Evolutionary conservation across 2,888 invertebrate species (phyloP), one percentile per base, ranked within the genome.

Genomic region (Athalia rosae): DNA sequence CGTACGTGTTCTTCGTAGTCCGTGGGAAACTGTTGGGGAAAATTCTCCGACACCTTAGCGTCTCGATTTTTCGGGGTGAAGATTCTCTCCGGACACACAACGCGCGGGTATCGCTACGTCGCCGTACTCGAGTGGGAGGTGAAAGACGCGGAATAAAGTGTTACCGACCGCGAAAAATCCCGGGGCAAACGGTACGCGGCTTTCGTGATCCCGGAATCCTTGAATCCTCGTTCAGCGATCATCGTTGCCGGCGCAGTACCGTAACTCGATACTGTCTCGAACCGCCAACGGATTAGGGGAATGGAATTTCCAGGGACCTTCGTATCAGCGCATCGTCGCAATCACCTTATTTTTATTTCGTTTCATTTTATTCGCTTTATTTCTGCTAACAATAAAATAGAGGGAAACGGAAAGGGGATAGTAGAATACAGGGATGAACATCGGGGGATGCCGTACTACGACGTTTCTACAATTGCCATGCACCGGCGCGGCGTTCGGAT

Each of bases 381-480:
- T 3, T 53, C 7, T 28, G 4, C 67, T 48, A 76, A 77, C 47
- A 61, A 61, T 59, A 41, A 61, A 53, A 69, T 69, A 69, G 78
- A 76, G 53, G 45, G 77, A 80, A 77, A 79, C 62, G 78, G 77
- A 80, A 77, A 79, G 62, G 78, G 77, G 80, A 81, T 81, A 81
- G 77, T 76, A 78, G 79, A 81, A 77, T 73, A 78, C 67, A 13
- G 67, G 79, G 80, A 28, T 28, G 28, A 28, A 28, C 28, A 28
- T 28, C 28, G 28, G 28, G 28, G 28, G 28, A 28, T 28, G 28
- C 28, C 28, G 28, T 28, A 28, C n/a, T n/a, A n/a, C n/a, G n/a
- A n/a, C 28, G 28, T 28, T 28, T 28, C 28, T 28, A 28, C 50
- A 67, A 67, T 45, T 71, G 56, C 71, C 58, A 58, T 71, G 56